Percentiles rank a stretch among this genome's conserved stretches.
Conservation (phyloP, 2,888 invertebrate genomes). For the Acanthacorydalis orientalis region DNA sequence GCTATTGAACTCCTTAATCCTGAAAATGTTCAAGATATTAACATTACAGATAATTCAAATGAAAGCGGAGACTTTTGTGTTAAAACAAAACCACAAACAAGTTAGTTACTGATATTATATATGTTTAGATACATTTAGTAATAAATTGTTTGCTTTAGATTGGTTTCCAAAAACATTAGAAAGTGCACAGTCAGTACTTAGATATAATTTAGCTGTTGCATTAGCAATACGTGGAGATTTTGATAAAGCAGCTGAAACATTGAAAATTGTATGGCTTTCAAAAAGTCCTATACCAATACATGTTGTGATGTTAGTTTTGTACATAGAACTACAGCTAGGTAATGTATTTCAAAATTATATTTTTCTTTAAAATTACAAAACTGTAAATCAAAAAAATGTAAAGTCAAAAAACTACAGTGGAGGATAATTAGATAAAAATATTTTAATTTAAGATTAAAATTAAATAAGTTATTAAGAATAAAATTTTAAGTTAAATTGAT, state of each 20-base stretch:
- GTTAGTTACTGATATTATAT: constrained; percentile 13
- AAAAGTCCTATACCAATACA: constrained; percentile 40
- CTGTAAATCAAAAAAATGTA: no score
- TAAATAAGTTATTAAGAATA: no score
- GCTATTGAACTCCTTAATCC: constrained; percentile 72
- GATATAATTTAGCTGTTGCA: constrained; percentile 63
- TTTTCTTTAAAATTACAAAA: background rate
- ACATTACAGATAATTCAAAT: constrained; percentile 28
- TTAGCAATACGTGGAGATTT: constrained; percentile 58
- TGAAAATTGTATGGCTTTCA: constrained; percentile 34
- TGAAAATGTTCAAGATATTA: constrained; percentile 44
- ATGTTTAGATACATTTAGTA: background rate
- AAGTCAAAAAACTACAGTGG: no score
- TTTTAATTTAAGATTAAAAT: no score
- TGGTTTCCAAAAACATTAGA: constrained; percentile 46
- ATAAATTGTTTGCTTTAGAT: constrained; percentile 19
- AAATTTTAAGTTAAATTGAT: no score
- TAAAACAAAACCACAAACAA: constrained; percentile 22
- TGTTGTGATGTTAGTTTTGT: constrained; percentile 44
- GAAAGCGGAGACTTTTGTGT: constrained; percentile 16
- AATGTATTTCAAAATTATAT: constrained; percentile 8
- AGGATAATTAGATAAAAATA: no score
- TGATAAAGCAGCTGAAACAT: constrained; percentile 33
- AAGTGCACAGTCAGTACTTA: constrained; percentile 51
- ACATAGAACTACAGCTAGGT: constrained; percentile 47